Evolutionary conservation across 1,140 invertebrate genomes (phyloP).

Genomic region (Ectropis grisescens): DNA sequence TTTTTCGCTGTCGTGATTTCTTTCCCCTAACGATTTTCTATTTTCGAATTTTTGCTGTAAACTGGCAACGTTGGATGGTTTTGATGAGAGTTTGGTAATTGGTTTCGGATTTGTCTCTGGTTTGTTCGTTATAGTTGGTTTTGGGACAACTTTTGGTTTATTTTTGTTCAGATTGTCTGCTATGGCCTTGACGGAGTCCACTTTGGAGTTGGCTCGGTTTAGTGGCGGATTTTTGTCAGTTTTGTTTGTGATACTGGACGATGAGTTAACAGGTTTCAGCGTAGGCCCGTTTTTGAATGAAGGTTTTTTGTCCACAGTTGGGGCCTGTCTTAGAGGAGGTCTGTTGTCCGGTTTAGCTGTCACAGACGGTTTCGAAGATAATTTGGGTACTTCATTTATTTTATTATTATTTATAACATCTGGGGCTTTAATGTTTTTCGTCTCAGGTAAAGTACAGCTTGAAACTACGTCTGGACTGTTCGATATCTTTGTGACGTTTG

Average conservation of each 20-base stretch:
- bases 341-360: conserved; percentile 40
- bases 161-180: conserved; percentile 56
- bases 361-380: conserved; percentile 33
- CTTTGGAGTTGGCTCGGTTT: conserved; percentile 37
- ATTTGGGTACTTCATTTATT: conserved; percentile 36
- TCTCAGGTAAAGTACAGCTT: conserved; percentile 69
- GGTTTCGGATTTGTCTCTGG: conserved; percentile 47
- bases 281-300: conserved; percentile 25
- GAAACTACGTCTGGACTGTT: conserved; percentile 81
- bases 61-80: conserved; percentile 78
- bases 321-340: conserved; percentile 38
- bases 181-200: conserved; percentile 50
- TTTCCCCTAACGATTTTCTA: conserved; percentile 55
- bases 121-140: conserved; percentile 37
- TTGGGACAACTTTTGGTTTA: conserved; percentile 55
- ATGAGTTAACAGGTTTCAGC: conserved; percentile 34
- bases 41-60: conserved; percentile 82
- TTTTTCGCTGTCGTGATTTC: conserved; percentile 41
- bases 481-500: conserved; percentile 45
- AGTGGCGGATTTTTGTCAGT: conserved; percentile 30
- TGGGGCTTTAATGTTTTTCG: conserved; percentile 71
- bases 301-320: conserved; percentile 39
- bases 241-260: conserved; percentile 28
- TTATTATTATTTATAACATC: conserved; percentile 72
- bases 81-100: conserved; percentile 67